A percentile compares a stretch with the other conserved stretches of the same genome.
Conservation (phyloP, 2,797 vertebrate species). For the Nasua narica region DNA sequence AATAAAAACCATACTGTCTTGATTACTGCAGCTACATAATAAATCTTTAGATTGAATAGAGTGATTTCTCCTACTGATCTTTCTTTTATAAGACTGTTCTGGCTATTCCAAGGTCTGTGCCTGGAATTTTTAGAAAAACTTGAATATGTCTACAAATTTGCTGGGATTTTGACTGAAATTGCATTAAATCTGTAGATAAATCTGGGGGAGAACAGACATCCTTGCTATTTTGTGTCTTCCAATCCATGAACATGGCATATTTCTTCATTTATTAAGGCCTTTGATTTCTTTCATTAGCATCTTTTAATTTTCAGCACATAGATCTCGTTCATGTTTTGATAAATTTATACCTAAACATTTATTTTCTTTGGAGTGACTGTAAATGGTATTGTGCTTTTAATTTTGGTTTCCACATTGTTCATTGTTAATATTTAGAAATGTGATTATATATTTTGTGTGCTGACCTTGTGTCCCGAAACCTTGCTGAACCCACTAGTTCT, state of each 20-base stretch:
- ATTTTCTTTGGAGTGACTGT: not conserved
- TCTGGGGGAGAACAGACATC: not conserved
- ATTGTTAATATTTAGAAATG: not conserved
- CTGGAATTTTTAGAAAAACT: slow-evolving; percentile 16
- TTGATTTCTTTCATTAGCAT: slow-evolving; percentile 9
- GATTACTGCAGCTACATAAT: not conserved
- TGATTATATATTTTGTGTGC: not conserved
- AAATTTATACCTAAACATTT: not conserved
- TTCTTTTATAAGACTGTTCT: not conserved
- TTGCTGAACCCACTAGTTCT: not conserved
- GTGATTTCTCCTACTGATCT: not conserved
- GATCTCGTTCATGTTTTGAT: not conserved
- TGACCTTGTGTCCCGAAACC: not conserved
- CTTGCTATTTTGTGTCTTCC: not conserved
- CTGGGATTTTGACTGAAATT: not conserved
- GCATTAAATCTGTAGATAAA: not conserved
- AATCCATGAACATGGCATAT: not conserved
- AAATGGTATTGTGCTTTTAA: not conserved
- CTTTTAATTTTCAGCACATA: not conserved
- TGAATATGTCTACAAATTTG: not conserved
- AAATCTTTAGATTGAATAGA: not conserved
- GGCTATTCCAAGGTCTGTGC: not conserved
- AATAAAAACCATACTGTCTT: not conserved
- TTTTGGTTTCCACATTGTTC: not conserved
- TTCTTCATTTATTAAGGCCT: not conserved